Percentiles rank a stretch among this genome's conserved stretches.
Conservation (phyloP, 2,113 vertebrate species). For the Entomyzon cyanotis region DNA sequence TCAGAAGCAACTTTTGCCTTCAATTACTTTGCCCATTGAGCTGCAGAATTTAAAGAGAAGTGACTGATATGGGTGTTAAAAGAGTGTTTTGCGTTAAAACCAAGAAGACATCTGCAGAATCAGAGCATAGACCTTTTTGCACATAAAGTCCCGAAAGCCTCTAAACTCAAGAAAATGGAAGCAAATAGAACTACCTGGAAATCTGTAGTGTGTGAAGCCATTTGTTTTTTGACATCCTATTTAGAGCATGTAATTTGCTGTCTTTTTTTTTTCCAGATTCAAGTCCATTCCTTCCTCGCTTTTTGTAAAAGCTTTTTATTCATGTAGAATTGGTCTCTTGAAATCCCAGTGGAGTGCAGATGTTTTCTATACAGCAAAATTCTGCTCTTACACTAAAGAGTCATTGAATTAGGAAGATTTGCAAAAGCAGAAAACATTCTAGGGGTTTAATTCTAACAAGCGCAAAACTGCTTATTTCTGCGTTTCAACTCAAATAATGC, state of each 20-base stretch:
- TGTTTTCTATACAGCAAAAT: conserved; percentile 4
- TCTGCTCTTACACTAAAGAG: neutral
- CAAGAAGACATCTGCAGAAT: neutral
- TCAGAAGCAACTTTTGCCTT: neutral
- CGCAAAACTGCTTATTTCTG: neutral
- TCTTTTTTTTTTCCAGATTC: neutral
- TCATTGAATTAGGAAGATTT: neutral
- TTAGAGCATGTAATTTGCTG: neutral
- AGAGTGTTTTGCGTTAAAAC: neutral
- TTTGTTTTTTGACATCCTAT: neutral
- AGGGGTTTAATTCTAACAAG: neutral
- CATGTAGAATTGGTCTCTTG: neutral
- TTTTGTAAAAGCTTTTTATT: neutral
- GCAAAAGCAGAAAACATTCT: neutral
- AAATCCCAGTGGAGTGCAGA: neutral
- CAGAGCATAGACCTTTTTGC: neutral
- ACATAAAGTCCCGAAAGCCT: neutral
- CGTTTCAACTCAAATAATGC: neutral
- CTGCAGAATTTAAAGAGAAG: neutral
- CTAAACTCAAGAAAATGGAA: neutral
- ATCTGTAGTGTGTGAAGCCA: neutral
- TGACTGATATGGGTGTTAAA: neutral
- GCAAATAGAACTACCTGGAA: neutral
- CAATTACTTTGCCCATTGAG: neutral
- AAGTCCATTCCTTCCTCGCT: neutral